phyloP scores from a whole-genome alignment of 2,888 invertebrate species.

The Leptopilina syphax region DNA sequence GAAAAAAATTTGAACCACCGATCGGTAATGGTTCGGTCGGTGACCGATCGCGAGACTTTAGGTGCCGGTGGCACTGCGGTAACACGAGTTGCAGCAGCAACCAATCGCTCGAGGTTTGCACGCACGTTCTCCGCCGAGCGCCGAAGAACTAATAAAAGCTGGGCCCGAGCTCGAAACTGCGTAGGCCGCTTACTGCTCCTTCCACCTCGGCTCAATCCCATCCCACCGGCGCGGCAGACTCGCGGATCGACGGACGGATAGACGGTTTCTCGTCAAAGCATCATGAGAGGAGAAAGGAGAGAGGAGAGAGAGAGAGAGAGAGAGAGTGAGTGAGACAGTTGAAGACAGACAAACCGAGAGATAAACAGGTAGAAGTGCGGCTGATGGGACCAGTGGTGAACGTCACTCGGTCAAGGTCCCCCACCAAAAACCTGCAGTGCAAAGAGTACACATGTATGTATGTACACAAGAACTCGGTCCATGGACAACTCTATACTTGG shows the following conservation, averaged over 20 bases:
- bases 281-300: conserved; percentile 1
- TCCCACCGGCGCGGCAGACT: conserved; percentile 61
- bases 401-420: conserved; percentile 75
- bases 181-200: conserved; percentile 74
- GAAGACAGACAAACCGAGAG: conserved; percentile 17
- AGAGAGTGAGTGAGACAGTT: conserved; percentile 35
- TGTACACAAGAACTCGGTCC: conserved; percentile 52
- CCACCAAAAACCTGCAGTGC: conserved; percentile 65
- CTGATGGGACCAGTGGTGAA: conserved; percentile 55
- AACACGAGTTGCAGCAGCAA: conserved; percentile 31
- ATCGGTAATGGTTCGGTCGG: conserved; percentile 10
- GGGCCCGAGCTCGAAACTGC: conserved; percentile 72
- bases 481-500: conserved; percentile 70
- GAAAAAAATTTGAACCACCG: neutral
- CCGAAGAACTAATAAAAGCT: conserved; percentile 75
- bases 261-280: conserved; percentile 39
- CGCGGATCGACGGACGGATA: conserved; percentile 55
- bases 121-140: conserved; percentile 73
- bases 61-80: conserved; percentile 39
- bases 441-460: conserved; percentile 9
- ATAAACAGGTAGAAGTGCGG: conserved; percentile 59
- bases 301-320: conserved; percentile 21
- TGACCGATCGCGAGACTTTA: conserved; percentile 27
- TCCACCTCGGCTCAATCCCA: conserved; percentile 68
- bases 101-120: conserved; percentile 57